Conservation (phyloP, 2,888 invertebrate genomes). For the Alentia gelatinosa region DNA sequence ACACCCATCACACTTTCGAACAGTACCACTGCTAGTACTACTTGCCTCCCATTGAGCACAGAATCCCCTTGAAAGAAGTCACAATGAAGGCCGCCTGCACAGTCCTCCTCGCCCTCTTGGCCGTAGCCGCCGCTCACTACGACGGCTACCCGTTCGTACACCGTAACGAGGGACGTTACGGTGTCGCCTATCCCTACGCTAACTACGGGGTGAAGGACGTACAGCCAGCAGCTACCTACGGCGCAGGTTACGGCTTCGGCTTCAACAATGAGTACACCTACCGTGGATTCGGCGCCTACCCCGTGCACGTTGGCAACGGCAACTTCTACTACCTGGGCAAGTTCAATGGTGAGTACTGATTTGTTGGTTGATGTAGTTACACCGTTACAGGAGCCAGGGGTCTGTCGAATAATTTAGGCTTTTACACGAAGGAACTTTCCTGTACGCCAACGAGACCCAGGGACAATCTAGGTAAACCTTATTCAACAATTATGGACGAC, state of each 20-base stretch:
- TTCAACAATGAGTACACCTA: conserved; percentile 14
- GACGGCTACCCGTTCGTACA: conserved; percentile 45
- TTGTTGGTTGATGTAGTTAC: too few species aligned
- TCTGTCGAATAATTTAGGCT: too few species aligned
- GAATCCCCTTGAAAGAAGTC: neutral
- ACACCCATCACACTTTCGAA: too few species aligned
- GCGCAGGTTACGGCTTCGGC: neutral
- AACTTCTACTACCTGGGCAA: conserved; percentile 29
- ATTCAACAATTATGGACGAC: too few species aligned
- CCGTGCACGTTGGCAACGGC: neutral
- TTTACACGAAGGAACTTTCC: too few species aligned
- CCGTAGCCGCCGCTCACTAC: neutral
- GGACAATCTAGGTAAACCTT: too few species aligned
- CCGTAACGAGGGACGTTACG: neutral
- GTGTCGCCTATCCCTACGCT: neutral
- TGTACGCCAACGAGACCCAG: too few species aligned
- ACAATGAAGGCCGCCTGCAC: neutral
- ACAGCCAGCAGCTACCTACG: neutral
- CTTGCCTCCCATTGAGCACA: neutral
- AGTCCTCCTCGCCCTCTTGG: neutral
- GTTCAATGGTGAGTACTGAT: conserved; percentile 10
- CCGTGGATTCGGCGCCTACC: conserved; percentile 6
- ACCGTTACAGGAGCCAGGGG: too few species aligned
- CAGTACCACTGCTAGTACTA: neutral
- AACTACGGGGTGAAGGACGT: neutral